phyloP scores from a whole-genome alignment of 2,797 vertebrate genomes.

The Malacoctenus gilli region DNA sequence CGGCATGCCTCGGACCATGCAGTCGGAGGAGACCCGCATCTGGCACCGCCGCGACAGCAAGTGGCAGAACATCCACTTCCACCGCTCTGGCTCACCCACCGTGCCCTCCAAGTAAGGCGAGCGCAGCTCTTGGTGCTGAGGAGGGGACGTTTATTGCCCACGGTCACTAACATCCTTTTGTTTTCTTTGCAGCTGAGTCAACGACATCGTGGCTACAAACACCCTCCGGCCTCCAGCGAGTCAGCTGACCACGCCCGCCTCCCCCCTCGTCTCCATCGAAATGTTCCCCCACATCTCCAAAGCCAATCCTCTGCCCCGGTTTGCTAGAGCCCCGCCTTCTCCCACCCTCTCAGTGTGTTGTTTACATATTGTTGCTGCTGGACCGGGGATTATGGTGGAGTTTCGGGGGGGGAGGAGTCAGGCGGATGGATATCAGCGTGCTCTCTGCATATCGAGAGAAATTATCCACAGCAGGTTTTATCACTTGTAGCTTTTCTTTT shows the following conservation, averaged over 20 bases:
- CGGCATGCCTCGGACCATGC: constrained; percentile 93
- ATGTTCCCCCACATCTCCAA: constrained; percentile 7
- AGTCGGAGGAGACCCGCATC: constrained; percentile 95
- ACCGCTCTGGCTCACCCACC: constrained; percentile 94
- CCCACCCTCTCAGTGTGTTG: constrained; percentile 74
- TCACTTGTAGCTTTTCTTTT: constrained; percentile 39
- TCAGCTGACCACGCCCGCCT: constrained; percentile 56
- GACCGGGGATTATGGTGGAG: constrained; percentile 59
- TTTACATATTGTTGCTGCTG: constrained; percentile 85
- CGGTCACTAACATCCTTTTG: no score
- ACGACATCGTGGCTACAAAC: constrained; percentile 9
- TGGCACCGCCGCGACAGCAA: constrained; percentile 97
- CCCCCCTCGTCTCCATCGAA: constrained; percentile 47
- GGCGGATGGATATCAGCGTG: constrained; percentile 20
- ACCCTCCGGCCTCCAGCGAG: constrained; percentile 42
- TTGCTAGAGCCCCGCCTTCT: constrained; percentile 57
- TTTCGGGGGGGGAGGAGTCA: no score
- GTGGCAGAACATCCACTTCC: constrained; percentile 98
- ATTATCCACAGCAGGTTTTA: no score
- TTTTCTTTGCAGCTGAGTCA: constrained; percentile 58
- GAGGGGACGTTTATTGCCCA: no score
- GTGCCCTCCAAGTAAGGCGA: constrained; percentile 88
- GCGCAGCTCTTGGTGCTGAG: no score
- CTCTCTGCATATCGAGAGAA: no score
- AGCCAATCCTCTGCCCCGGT: constrained; percentile 48